Base-by-base conservation (phyloP, 2,888 invertebrate species). In the Sabatieria punctata region DNA sequence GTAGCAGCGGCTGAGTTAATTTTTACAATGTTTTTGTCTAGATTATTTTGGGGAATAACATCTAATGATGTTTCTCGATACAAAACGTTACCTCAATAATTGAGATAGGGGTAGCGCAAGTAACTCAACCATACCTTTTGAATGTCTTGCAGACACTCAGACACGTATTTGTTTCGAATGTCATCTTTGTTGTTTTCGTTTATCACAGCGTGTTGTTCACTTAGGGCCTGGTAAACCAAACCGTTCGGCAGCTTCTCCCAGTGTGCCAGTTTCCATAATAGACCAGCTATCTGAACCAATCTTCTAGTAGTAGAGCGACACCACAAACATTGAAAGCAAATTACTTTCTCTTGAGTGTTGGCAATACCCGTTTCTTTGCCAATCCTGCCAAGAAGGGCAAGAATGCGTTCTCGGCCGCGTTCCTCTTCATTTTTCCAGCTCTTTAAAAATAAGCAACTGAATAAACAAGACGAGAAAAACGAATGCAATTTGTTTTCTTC, bases 201-300 rank as follows among this genome's bases (percentile, higher is more conserved):
- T 43, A 72, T 60, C 41, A 72, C 69, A 37, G 60, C 60, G 33
- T 68, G 64, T 53, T 71, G 71, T 56, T 69, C 68, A 43, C 67
- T 65, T 44, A 71, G 58, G 2, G 70, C 69, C 30, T 62, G 65
- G 49, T 70, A 68, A 26, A 71, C 62, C 46, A 72, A 57, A 44
- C 61, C 61, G 19, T 65, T 65, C 21, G 66, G 61, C 36, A 72
- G 56, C n/a, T 60, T 59, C 1, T 67, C 65, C 37, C 66, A 60
- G 52, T 70, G 70, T 18, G 70, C 67, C 49, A 72, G 55, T 48
- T 68, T 68, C 71, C 72, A 72, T 18, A 72, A 54, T 26, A 71
- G 50, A 55, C 71, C 68, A 48, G 71, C 55, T 44, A 69, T 67
- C 66, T 68, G 50, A 13, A 51, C 43, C 25, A 25, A 47, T 13